Conservation (phyloP, 1,140 invertebrate species). For the Ceratosolen fusciceps region DNA sequence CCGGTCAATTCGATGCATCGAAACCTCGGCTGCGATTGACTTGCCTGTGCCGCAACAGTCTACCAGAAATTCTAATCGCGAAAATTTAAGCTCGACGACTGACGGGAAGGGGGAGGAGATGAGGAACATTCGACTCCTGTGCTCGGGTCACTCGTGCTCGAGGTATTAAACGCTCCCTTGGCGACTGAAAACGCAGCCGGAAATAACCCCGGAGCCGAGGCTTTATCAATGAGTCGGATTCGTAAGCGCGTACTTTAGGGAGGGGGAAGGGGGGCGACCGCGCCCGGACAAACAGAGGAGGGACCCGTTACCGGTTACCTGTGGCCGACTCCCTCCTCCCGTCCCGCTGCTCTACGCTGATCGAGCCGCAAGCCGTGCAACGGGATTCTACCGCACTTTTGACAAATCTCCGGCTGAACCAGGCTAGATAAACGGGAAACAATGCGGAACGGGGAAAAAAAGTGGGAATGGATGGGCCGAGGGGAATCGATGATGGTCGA, state of each 20-base stretch:
- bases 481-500: background rate
- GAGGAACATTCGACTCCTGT: too few relatives aligned
- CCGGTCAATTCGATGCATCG: too few relatives aligned
- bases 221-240: background rate
- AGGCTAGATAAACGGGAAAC: background rate
- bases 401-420: background rate
- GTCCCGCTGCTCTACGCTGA: background rate
- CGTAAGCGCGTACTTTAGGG: background rate
- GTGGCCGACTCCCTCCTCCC: background rate
- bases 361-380: too few relatives aligned
- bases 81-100: too few relatives aligned
- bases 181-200: background rate
- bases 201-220: background rate
- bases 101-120: too few relatives aligned
- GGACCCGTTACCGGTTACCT: background rate
- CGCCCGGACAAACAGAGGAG: background rate
- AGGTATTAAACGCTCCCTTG: too few relatives aligned
- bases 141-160: too few relatives aligned
- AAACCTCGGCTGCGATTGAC: slow-evolving; percentile 12
- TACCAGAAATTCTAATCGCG: background rate
- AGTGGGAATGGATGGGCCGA: background rate
- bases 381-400: too few relatives aligned
- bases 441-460: background rate
- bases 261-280: background rate
- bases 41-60: background rate